Conservation (phyloP, 2,888 invertebrate genomes). For the Pilophorus perplexus region DNA sequence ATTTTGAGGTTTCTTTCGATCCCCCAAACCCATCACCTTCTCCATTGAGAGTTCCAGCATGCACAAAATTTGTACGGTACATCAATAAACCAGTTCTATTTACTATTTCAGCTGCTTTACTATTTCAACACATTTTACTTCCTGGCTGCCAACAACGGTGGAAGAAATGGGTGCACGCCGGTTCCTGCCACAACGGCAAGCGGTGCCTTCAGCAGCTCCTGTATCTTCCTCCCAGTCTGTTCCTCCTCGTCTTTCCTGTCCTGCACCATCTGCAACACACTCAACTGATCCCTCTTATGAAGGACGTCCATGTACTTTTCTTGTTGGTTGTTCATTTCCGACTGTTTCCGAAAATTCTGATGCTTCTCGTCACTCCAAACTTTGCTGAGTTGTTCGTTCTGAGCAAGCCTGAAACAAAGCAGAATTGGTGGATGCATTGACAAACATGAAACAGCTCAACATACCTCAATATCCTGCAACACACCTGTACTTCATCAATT, state of each 20-base stretch:
- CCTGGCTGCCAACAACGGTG: not conserved
- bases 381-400: not conserved
- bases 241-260: not conserved
- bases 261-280: not conserved
- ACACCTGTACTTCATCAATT: too few relatives aligned
- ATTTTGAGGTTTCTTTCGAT: too few relatives aligned
- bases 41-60: too few relatives aligned
- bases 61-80: too few relatives aligned
- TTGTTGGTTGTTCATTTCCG: not conserved
- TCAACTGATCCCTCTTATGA: not conserved
- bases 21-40: too few relatives aligned
- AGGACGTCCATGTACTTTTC: not conserved
- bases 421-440: too few relatives aligned
- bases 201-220: not conserved
- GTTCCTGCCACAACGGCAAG: not conserved
- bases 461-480: too few relatives aligned
- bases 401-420: too few relatives aligned
- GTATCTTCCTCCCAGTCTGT: not conserved
- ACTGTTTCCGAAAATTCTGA: not conserved
- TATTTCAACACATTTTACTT: not conserved
- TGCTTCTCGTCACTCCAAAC: not conserved
- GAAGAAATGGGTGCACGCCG: conserved; percentile 13
- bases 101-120: not conserved
- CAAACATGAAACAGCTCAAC: too few relatives aligned
- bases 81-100: not conserved